phyloP scores from a whole-genome alignment of 2,797 vertebrate species.

The Kryptolebias ocellatus region DNA sequence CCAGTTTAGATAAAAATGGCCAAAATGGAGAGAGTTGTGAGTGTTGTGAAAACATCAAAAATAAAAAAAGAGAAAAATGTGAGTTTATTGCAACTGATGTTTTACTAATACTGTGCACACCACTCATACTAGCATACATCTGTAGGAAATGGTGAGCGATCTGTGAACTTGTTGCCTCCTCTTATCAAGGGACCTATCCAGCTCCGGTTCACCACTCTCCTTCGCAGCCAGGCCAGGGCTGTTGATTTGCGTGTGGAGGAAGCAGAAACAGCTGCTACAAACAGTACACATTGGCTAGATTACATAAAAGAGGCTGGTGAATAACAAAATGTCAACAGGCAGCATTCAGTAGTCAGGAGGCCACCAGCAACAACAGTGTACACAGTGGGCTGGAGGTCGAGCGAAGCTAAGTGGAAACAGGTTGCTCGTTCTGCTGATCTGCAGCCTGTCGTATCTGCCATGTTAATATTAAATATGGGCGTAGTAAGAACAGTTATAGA shows the following conservation, averaged over 20 bases:
- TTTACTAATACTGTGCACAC: too few species aligned
- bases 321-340: slow-evolving; percentile 84
- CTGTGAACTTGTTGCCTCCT: slow-evolving; percentile 32
- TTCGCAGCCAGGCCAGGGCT: slow-evolving; percentile 54
- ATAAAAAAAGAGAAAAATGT: too few species aligned
- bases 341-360: slow-evolving; percentile 75
- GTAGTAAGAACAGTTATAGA: slow-evolving; percentile 8
- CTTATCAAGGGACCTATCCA: slow-evolving; percentile 18
- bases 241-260: slow-evolving; percentile 59
- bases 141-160: neutral
- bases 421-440: slow-evolving; percentile 21
- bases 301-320: slow-evolving; percentile 79
- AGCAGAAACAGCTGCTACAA: slow-evolving; percentile 70
- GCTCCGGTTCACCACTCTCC: slow-evolving; percentile 39
- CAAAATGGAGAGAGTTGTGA: too few species aligned
- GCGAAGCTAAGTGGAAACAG: slow-evolving; percentile 29
- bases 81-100: too few species aligned
- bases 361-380: slow-evolving; percentile 52
- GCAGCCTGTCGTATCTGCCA: slow-evolving; percentile 8
- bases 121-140: too few species aligned
- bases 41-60: too few species aligned
- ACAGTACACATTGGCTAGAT: slow-evolving; percentile 69
- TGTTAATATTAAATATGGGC: slow-evolving; percentile 24
- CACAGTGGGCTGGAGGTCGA: slow-evolving; percentile 33
- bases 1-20: too few species aligned